Base-by-base conservation (phyloP, 64 coral and sea anemone genomes). In the Montipora capricornis region DNA sequence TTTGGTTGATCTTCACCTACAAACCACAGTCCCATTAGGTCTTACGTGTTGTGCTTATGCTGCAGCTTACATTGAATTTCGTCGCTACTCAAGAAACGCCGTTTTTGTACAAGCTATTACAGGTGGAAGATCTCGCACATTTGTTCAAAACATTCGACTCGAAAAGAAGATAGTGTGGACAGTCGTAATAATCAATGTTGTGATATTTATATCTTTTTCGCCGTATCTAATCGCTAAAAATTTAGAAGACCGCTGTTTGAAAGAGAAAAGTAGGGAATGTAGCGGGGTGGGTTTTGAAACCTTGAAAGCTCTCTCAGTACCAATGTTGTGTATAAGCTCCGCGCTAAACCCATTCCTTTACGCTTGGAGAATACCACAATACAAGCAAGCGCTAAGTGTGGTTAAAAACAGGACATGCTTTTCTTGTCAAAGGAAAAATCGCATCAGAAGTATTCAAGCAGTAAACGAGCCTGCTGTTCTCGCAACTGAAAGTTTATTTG, bases 261-360 rank as follows among this genome's bases (percentile, higher is more conserved):
- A 89, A 22, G 75, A 81, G 5, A 44, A 70, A 17, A 73, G 69
- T 0, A 44, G 62, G 44, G 69, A 55, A 62, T 96, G 95, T 62
- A 47, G 89, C 44, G 81, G 80, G 47, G 20, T 59, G 46, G 74
- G n/a, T 0, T 80, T 96, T 76, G 64, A 17, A 26, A n/a, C 77
- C 13, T 77, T 67, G 0, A 93, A 16, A 46, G 73, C 79, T 4
- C 45, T 96, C 16, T 89, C 95, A 3, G 15, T 84, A 24, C 59
- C 90, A 13, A 79, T 96, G 51, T 49, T 96, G 20, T 80, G 87
- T 17, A 24, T 96, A 1, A 96, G 95, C 46, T 90, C 87, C 15
- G 87, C 83, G 4, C 44, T 90, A 14, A 93, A 96, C 12, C 95
- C 95, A 6, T 89, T 90, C 77, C 87, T 96, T 5, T 96, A 96